Conservation (phyloP, 2,797 vertebrate species). For the Pseudochirops corinnae region DNA sequence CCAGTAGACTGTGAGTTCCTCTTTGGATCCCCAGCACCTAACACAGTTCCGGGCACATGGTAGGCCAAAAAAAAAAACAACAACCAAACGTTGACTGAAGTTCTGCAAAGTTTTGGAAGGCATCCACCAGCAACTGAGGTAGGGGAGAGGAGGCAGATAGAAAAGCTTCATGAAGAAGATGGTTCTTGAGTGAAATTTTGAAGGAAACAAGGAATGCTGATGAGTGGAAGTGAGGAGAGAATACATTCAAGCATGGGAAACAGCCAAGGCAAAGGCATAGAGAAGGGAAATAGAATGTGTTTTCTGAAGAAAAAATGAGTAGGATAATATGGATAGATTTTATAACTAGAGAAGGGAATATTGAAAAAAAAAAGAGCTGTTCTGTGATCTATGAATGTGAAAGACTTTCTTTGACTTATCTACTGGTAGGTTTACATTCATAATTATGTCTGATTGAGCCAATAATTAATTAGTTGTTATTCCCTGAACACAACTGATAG, state of each 20-base stretch:
- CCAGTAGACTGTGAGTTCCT: not conserved
- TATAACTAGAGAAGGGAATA: not conserved
- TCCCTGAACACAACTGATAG: not conserved
- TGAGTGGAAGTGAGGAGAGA: not conserved
- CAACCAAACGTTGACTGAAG: not conserved
- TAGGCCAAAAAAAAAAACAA: not conserved
- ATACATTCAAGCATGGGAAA: not conserved
- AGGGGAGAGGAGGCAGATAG: not conserved
- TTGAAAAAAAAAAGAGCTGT: not conserved
- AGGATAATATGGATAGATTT: not conserved
- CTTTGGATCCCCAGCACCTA: not conserved
- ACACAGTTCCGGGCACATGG: not conserved
- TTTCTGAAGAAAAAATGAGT: not conserved
- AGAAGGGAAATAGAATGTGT: not conserved
- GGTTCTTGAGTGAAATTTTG: not conserved
- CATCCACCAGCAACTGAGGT: not conserved
- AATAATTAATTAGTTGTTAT: conserved; percentile 34
- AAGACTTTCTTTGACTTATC: conserved; percentile 40
- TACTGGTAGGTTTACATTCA: conserved; percentile 46
- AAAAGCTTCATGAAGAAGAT: not conserved
- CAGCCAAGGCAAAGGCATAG: not conserved
- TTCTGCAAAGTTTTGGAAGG: not conserved
- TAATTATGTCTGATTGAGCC: conserved; percentile 37
- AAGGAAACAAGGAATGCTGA: not conserved
- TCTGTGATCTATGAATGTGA: not conserved